Evolutionary conservation across 1,140 invertebrate species (phyloP).

Genomic region (Aricia agestis): DNA sequence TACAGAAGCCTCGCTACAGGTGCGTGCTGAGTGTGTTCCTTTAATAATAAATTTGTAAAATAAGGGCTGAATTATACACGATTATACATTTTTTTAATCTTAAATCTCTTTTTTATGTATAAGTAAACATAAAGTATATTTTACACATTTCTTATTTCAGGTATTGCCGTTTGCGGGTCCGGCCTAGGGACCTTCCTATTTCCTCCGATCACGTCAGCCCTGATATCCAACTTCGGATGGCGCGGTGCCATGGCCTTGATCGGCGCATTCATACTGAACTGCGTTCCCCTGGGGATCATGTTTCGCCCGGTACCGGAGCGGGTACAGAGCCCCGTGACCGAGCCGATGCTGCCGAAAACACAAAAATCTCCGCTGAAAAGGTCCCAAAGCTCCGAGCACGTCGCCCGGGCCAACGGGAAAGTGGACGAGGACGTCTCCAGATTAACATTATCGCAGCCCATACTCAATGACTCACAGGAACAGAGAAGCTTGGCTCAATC

Average conservation of each 20-base stretch:
- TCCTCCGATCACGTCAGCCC: conserved; percentile 83
- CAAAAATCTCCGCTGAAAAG: conserved; percentile 66
- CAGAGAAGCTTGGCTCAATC: conserved; percentile 47
- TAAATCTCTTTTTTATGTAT: no score
- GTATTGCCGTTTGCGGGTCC: conserved; percentile 95
- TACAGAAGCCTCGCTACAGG: conserved; percentile 91
- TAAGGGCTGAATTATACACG: no score
- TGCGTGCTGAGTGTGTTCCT: conserved; percentile 24
- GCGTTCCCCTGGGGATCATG: conserved; percentile 88
- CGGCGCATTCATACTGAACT: conserved; percentile 87
- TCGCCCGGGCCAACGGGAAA: conserved; percentile 61
- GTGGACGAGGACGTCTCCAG: conserved; percentile 70
- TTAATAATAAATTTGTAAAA: neutral
- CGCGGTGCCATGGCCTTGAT: conserved; percentile 87
- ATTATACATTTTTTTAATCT: no score
- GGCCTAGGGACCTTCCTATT: conserved; percentile 91
- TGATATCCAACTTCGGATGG: conserved; percentile 82
- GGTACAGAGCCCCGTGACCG: conserved; percentile 57
- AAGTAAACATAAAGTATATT: neutral
- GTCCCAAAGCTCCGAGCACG: conserved; percentile 76
- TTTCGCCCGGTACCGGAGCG: conserved; percentile 81
- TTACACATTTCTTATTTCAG: conserved; percentile 33
- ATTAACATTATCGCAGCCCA: conserved; percentile 81
- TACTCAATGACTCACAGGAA: conserved; percentile 71
- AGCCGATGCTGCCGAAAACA: conserved; percentile 61